Base-by-base conservation (phyloP, 2,113 vertebrate species). In the Trogon melanurus region DNA sequence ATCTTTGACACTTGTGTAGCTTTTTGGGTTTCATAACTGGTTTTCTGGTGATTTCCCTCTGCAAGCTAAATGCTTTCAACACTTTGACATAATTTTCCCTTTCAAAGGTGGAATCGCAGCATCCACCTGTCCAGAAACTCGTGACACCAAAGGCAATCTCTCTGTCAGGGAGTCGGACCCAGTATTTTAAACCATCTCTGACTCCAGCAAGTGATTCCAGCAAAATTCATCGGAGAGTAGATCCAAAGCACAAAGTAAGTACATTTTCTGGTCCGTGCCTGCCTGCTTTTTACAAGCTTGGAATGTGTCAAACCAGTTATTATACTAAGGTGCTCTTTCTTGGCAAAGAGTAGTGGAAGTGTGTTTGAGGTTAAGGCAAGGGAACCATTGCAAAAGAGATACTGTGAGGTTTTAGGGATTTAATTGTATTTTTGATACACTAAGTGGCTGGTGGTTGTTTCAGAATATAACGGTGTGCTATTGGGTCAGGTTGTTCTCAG, bases 131-230 rank as follows among this genome's bases (percentile, higher is more conserved):
- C 78, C 98, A 99, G 98, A 99, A 98, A 95, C 97, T 99, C 14
- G 89, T 99, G 96, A 98, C 98, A 82, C 99, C 99, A 74, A 96
- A 98, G 90, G 91, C 97, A 69, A 91, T 98, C 81, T 96, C 98
- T 29, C 95, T 98, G 85, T 97, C 98, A 79, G 83, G 96, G 94
- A 98, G 98, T 97, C 97, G 98, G 74, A 98, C 98, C 5, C 97
- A 98, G 47, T 99, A 99, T 97, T 99, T 99, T 97, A 99, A 98
- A 96, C 99, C 99, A 5, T 99, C 99, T 83, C 96, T 99, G 69
- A 98, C 98, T 72, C 98, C 99, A 44, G 96, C 98, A 92, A 97
- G 98, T 92, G 97, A 97, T 90, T 88, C 97, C 80, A 98, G 94
- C 91, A 97, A 97, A 95, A 93, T 95, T 89, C 92, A 97, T 94